Percentiles rank a stretch among this genome's conserved stretches.
Conservation (phyloP, 2,888 invertebrate species). For the Sesia apiformis region DNA sequence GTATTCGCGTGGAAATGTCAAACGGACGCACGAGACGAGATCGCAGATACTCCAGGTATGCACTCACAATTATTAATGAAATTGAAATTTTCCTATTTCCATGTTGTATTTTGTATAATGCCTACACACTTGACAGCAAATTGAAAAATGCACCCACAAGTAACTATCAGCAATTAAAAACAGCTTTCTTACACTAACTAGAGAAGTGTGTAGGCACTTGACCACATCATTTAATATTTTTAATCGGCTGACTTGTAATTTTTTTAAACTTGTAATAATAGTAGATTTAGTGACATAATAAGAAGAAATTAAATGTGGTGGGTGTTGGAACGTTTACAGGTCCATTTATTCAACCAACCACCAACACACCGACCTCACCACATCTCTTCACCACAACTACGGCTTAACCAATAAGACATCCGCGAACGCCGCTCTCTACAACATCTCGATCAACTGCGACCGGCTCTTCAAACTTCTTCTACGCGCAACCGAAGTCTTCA, state of each 20-base stretch:
- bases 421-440: conserved; percentile 58
- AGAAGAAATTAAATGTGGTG: conserved; percentile 68
- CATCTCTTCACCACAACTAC: conserved; percentile 72
- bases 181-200: too few relatives aligned
- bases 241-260: too few relatives aligned
- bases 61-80: too few relatives aligned
- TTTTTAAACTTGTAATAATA: too few relatives aligned
- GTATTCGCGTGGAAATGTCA: conserved; percentile 95
- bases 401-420: conserved; percentile 63
- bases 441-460: conserved; percentile 57
- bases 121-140: not conserved
- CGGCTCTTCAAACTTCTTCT: conserved; percentile 61
- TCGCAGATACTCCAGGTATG: conserved; percentile 54
- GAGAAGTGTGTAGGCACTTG: too few relatives aligned
- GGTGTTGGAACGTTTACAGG: conserved; percentile 76
- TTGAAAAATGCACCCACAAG: too few relatives aligned
- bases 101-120: not conserved
- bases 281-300: conserved; percentile 1
- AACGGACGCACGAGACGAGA: conserved; percentile 87
- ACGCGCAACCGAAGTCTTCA: conserved; percentile 58
- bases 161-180: too few relatives aligned
- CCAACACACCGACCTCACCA: conserved; percentile 73
- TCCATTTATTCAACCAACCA: conserved; percentile 74
- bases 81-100: not conserved
- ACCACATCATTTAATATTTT: too few relatives aligned